Base-by-base conservation (phyloP, 2,797 vertebrate genomes). In the Malacoctenus gilli region DNA sequence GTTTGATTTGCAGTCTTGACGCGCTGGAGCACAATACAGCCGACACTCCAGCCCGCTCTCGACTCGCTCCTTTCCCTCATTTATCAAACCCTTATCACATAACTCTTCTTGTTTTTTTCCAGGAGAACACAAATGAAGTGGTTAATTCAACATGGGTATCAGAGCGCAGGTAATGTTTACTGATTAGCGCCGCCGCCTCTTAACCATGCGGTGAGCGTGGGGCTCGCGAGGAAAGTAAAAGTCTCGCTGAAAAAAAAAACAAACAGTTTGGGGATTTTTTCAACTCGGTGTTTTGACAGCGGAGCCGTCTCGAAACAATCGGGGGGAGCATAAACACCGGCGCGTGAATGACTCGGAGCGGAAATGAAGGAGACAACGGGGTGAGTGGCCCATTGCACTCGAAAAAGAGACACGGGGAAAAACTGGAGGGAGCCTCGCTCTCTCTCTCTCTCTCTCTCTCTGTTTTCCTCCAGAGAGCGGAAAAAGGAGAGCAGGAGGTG, bases 401-500 rank as follows among this genome's bases (percentile, higher is more conserved):
- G 38, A 68, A 76, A n/a, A 72, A 60, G 54, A 72, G 36, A 59
- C 42, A 22, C 38, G 41, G 59, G n/a, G n/a, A 52, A 71, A 68
- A 59, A 9, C 59, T 49, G 36, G 51, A 61, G 59, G 59, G 38
- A n/a, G n/a, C n/a, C n/a, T n/a, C n/a, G n/a, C n/a, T n/a, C n/a
- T n/a, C n/a, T n/a, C n/a, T n/a, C n/a, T n/a, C n/a, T n/a, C n/a
- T n/a, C n/a, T n/a, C 37, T 59, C 38, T 68, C 79, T 75, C 49
- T 69, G 53, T 79, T 59, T 74, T 54, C 55, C 68, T 59, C 59
- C 68, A 31, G 44, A 66, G 62, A 34, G 20, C 21, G 15, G 42
- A 35, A 70, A 35, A 70, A 61, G 56, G 56, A 58, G 83, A 52
- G 58, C 68, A 68, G 37, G 31, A 57, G 66, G 62, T 69, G 79